Conservation (phyloP, 2,113 vertebrate genomes). For the Cavia porcellus region DNA sequence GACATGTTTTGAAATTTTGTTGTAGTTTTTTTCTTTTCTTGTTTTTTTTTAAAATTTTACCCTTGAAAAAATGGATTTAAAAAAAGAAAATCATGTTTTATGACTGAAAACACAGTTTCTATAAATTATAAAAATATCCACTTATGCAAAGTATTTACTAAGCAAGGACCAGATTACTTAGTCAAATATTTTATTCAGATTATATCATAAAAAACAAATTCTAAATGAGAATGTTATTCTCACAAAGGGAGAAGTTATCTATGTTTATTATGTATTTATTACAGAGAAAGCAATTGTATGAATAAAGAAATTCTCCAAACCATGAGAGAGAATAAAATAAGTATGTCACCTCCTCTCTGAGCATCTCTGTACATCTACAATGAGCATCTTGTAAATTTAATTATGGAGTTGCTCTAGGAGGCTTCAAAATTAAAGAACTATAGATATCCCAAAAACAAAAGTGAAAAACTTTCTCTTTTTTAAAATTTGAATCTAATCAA, state of each 20-base stretch:
- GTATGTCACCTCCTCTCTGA: not conserved
- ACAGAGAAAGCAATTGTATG: not conserved
- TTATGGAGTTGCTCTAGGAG: not conserved
- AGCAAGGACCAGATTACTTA: not conserved
- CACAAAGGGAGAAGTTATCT: slow-evolving; percentile 1
- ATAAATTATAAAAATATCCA: not conserved
- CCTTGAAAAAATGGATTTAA: no score
- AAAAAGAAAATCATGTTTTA: not conserved
- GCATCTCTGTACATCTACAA: not conserved
- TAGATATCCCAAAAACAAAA: not conserved
- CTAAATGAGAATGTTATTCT: not conserved
- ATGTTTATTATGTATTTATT: not conserved
- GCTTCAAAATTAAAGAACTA: slow-evolving; percentile 22
- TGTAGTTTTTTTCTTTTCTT: no score
- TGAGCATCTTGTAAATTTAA: not conserved
- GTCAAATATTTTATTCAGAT: slow-evolving; percentile 27
- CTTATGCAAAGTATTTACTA: not conserved
- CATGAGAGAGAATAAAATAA: not conserved
- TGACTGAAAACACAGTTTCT: not conserved
- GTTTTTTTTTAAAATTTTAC: no score
- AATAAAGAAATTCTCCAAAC: not conserved
- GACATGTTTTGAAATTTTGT: no score
- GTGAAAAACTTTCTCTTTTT: not conserved
- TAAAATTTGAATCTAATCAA: not conserved
- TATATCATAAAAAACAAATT: not conserved